Evolutionary conservation across 1,140 invertebrate species (phyloP).

Genomic region (Acromyrmex heyeri): DNA sequence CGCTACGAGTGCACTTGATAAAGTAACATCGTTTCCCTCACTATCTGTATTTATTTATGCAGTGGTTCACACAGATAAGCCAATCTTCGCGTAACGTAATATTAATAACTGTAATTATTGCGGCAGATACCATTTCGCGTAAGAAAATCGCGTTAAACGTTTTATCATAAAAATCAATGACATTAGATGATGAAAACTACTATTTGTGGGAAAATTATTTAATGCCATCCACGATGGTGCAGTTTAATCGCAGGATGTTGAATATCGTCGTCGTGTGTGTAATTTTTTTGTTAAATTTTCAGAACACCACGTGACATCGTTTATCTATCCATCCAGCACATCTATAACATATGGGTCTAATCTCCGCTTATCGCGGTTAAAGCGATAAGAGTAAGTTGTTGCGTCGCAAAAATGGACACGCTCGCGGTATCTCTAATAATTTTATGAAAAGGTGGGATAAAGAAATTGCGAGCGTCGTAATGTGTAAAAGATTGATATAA

Average conservation of each 20-base stretch:
- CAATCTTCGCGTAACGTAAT: not conserved
- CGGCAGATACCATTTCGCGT: not conserved
- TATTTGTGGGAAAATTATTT: not conserved
- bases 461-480: not conserved
- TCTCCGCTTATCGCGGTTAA: constrained; percentile 73
- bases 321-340: constrained; percentile 71
- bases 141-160: not conserved
- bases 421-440: constrained; percentile 69
- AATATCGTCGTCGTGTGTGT: not conserved
- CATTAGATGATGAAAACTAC: not conserved
- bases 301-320: constrained; percentile 55
- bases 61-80: constrained; percentile 31
- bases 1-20: constrained; percentile 75
- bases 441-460: constrained; percentile 45
- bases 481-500: constrained; percentile 21
- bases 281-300: constrained; percentile 61
- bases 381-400: constrained; percentile 74
- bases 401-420: constrained; percentile 67
- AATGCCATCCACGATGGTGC: not conserved
- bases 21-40: constrained; percentile 63
- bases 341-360: constrained; percentile 77
- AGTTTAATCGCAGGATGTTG: not conserved
- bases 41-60: constrained; percentile 71
- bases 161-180: not conserved
- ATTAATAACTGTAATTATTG: constrained; percentile 34